Evolutionary conservation across 2,797 vertebrate genomes (phyloP), one percentile per base, ranked within the genome.

Genomic region (Schizopygopsis pylzovi): DNA sequence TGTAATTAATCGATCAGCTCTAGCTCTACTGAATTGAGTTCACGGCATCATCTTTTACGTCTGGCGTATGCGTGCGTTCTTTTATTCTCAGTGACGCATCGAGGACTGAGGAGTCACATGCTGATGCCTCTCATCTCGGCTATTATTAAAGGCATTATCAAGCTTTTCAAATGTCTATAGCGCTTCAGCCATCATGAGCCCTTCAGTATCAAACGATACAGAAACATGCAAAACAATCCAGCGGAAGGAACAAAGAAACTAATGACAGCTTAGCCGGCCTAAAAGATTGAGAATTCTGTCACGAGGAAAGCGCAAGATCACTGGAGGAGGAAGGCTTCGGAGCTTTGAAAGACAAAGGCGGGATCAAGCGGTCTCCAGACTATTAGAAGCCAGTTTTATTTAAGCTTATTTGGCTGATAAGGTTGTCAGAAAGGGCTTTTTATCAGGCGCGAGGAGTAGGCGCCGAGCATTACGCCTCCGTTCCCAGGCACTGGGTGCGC

Each of bases 381-480:
- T 94, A 89, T 94, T 93, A 94, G 93, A 93, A 93, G 86, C 77
- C 90, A 92, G 93, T 94, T 95, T 94, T 94, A 93, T 93, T 94
- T 92, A 92, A 94, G 94, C 93, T 95, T 93, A 94, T 91, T 92
- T 92, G 90, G 90, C 93, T 93, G 93, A 93, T 93, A 91, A 94
- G 93, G 92, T 93, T 92, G 93, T 94, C 93, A 94, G 92, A 94
- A 93, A 90, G 83, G 88, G 90, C 92, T 91, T 92, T 92, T 91
- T 94, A 93, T 93, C 91, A 91, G 91, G 84, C 85, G 84, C 47
- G 83, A 82, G 81, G 89, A 87, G 85, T 87, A 87, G 70, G 88
- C 75, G 71, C 78, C 54, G 78, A 81, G 88, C 82, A 87, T 89
- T 89, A 90, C 84, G 88, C 61, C 89, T 87, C 83, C 73, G 91